These are phyloP conservation scores for Geotrypetes seraphini DNA, from an alignment of 2,797 vertebrate genomes.

Conservation along the genomic window DNA sequence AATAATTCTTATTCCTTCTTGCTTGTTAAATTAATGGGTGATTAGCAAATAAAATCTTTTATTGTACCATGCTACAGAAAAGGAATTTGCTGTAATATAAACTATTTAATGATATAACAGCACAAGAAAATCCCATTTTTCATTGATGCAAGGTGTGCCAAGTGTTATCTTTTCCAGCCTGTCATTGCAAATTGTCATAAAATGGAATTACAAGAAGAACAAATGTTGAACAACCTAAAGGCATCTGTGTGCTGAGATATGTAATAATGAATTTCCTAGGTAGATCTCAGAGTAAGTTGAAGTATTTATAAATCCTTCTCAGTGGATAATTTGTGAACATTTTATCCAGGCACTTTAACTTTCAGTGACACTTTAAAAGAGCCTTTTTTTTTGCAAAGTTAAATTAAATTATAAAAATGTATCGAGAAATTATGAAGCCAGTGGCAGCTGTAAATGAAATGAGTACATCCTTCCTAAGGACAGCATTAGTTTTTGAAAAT, in stretches of 20 bases:
- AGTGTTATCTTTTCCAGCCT: constrained; percentile 29
- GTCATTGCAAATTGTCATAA: constrained; percentile 16
- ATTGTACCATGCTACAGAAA: constrained; percentile 1
- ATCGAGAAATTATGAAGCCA: too few relatives aligned
- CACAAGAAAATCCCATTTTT: constrained; percentile 17
- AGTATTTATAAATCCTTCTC: too few relatives aligned
- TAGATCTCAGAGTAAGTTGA: too few relatives aligned
- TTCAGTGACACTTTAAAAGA: too few relatives aligned
- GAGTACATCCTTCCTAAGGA: too few relatives aligned
- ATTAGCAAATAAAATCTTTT: constrained; percentile 29
- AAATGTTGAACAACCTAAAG: constrained; percentile 31
- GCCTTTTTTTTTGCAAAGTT: too few relatives aligned
- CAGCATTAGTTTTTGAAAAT: too few relatives aligned
- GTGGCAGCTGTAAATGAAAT: too few relatives aligned
- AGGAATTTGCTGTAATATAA: constrained; percentile 16
- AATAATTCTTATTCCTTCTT: constrained; percentile 22
- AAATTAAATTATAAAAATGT: too few relatives aligned
- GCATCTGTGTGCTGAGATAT: constrained; percentile 26
- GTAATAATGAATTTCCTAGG: constrained; percentile 22
- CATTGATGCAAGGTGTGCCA: constrained; percentile 6
- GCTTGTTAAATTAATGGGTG: constrained; percentile 27
- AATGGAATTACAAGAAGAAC: constrained; percentile 30
- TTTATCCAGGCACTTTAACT: too few relatives aligned
- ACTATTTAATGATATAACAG: constrained; percentile 25
- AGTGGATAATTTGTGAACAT: too few relatives aligned